A percentile compares a stretch with the other conserved stretches of the same genome.
phyloP scores from a whole-genome alignment of 2,888 invertebrate species.

The Parnassius glacialis region DNA sequence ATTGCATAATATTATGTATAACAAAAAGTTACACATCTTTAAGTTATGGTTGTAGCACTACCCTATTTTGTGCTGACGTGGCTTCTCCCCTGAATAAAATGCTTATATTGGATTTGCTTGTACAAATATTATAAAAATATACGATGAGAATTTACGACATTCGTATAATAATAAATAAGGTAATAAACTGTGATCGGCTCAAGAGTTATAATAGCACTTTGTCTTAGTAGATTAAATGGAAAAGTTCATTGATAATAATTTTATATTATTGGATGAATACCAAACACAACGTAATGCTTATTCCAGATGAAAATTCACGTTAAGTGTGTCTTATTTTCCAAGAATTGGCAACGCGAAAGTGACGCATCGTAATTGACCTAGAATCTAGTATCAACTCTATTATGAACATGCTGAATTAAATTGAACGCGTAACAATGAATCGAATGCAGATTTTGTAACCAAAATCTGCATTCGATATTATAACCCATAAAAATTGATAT shows the following conservation, averaged over 20 bases:
- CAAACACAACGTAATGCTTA: constrained; percentile 13
- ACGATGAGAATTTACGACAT: too few species aligned
- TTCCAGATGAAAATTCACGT: constrained; percentile 29
- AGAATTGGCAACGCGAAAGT: constrained; percentile 30
- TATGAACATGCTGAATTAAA: constrained; percentile 7
- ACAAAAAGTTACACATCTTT: too few species aligned
- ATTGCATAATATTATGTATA: too few species aligned
- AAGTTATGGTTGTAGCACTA: too few species aligned
- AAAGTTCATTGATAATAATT: too few species aligned
- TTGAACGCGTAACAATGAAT: background rate
- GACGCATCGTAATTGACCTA: constrained; percentile 27
- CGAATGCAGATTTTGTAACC: constrained; percentile 9
- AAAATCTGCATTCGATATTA: too few species aligned
- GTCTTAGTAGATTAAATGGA: too few species aligned
- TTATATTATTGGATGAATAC: constrained; percentile 8
- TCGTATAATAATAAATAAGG: constrained; percentile 1
- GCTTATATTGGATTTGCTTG: too few species aligned
- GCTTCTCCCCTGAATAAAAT: too few species aligned
- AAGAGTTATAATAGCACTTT: too few species aligned
- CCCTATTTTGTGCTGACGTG: too few species aligned
- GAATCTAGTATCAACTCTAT: constrained; percentile 19
- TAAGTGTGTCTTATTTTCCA: constrained; percentile 29
- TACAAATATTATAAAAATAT: too few species aligned
- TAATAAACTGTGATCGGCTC: background rate
- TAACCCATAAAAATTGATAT: background rate